Base-by-base conservation (phyloP, 2,888 invertebrate species). In the Prenolepis imparis region DNA sequence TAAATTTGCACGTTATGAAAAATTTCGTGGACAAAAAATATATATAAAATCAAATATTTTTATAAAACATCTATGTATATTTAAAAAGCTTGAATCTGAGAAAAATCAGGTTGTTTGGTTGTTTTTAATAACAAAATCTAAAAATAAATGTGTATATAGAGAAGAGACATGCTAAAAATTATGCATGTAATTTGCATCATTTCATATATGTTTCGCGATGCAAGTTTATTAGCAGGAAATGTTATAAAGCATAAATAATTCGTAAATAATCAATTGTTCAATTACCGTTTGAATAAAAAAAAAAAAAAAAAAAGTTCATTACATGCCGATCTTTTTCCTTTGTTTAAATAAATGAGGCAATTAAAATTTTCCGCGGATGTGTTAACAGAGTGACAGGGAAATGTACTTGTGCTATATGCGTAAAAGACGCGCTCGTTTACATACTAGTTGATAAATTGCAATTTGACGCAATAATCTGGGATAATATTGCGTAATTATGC, bases 401-500 rank as follows among this genome's bases (percentile, higher is more conserved):
- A 80, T 80, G 68, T 64, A n/a, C n/a, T 68, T 78, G 66, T 66
- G 52, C 24, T 59, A 59, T 59, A 59, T 41, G 57, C 18, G 44
- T 70, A 59, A 80, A 80, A 44, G 70, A 21, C 36, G 44, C 21
- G 24, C 70, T 80, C 59, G 78, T 80, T 80, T 80, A 36, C 78
- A 70, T 80, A 44, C 57, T 78, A 59, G 70, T 80, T 80, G 78
- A 80, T 80, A 70, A 80, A 80, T 80, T 70, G 78, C 70, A 70
- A 80, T 80, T 80, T 80, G 70, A 68, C 70, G 59, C 59, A 80
- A 80, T 80, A 80, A 80, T 80, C 70, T 44, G 9, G 44, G 57
- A 70, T 80, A 80, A 80, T 80, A 80, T 80, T 48, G 78, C 59
- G 70, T 70, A 80, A 80, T 80, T 70, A 80, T 80, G 78, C 78